These are phyloP conservation scores for Sebastes trivittatus DNA, from an alignment of 2,797 vertebrate genomes.

Conservation along the genomic window DNA sequence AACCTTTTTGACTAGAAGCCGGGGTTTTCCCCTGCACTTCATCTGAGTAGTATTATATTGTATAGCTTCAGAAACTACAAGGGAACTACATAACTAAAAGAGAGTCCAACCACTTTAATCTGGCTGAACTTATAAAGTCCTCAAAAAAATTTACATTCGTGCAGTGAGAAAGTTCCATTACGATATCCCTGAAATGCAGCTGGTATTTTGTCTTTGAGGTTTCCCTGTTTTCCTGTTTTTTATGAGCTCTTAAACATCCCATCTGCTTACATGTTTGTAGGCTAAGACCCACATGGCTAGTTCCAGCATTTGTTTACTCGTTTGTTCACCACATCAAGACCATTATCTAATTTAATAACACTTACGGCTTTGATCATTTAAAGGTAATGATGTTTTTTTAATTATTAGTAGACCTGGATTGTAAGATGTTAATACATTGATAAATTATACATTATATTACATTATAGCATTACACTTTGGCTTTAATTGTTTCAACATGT, in stretches of 20 bases:
- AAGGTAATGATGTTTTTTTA: not conserved
- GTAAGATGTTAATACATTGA: not conserved
- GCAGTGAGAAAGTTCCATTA: constrained; percentile 64
- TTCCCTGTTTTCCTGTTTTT: constrained; percentile 55
- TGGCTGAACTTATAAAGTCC: not conserved
- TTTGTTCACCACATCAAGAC: constrained; percentile 11
- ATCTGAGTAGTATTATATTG: not conserved
- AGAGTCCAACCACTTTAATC: constrained; percentile 20
- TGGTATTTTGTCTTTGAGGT: constrained; percentile 46
- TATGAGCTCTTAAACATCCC: constrained; percentile 63
- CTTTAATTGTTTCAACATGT: constrained; percentile 34
- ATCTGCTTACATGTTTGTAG: constrained; percentile 52
- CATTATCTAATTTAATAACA: not conserved
- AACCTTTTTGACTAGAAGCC: constrained; percentile 1
- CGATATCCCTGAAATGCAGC: constrained; percentile 44
- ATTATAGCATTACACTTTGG: not conserved
- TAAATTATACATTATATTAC: not conserved
- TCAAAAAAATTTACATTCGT: constrained; percentile 42
- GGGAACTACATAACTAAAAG: not conserved
- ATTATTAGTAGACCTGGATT: not conserved
- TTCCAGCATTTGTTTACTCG: constrained; percentile 23
- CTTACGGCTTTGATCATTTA: not conserved
- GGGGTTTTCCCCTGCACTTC: not conserved
- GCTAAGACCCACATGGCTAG: constrained; percentile 12
- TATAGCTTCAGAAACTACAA: not conserved